phyloP scores from a whole-genome alignment of 2,113 vertebrate genomes.

The Otolemur garnettii region DNA sequence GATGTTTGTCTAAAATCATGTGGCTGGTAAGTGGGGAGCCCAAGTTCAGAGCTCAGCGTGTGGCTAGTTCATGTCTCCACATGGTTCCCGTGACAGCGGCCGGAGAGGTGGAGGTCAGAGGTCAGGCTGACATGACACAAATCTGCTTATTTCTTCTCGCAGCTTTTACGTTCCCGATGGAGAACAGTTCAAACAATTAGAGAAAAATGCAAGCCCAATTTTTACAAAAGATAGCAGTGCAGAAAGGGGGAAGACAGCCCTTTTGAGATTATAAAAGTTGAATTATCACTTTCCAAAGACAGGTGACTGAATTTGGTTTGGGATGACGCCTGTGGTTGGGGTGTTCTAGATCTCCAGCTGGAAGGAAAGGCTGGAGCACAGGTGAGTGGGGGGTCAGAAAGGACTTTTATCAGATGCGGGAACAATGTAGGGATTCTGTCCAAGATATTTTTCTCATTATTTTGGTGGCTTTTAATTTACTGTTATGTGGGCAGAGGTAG shows the following conservation, averaged over 20 bases:
- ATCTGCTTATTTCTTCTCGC: neutral
- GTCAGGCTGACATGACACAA: neutral
- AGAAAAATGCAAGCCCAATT: neutral
- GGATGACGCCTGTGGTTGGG: too few species aligned
- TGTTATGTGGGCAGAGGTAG: neutral
- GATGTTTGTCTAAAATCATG: neutral
- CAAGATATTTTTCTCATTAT: neutral
- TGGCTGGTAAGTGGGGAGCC: neutral
- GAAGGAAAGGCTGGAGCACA: neutral
- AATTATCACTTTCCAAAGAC: neutral
- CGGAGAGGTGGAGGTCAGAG: neutral
- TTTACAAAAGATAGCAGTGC: neutral
- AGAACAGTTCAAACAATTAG: neutral
- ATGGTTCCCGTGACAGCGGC: neutral
- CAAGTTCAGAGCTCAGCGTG: neutral
- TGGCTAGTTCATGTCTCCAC: neutral
- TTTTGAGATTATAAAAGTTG: neutral
- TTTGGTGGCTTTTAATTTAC: neutral
- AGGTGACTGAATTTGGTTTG: neutral
- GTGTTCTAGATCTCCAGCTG: neutral
- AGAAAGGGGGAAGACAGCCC: neutral
- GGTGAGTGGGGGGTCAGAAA: neutral
- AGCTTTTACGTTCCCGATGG: neutral
- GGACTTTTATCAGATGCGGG: neutral
- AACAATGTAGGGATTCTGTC: neutral